Evolutionary conservation across 2,797 vertebrate genomes (phyloP), one percentile per base, ranked within the genome.

Genomic region (Myotis vivesi): DNA sequence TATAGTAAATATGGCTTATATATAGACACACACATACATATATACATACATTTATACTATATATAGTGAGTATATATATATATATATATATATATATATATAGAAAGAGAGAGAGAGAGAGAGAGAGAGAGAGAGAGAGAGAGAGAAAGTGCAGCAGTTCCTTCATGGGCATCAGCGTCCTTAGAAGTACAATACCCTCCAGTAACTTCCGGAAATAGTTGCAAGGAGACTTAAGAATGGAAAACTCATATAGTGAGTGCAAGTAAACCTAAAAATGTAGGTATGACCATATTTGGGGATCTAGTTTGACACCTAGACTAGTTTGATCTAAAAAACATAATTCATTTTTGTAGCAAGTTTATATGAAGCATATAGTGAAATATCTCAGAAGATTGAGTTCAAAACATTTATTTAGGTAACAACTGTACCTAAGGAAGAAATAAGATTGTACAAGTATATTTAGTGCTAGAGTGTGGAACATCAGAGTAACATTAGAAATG

Each of bases 361-460:
- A 66, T 71, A 8, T 75, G 30, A 93, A 68, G 3, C 19, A 71
- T 38, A 85, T 46, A 41, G 17, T 87, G 11, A 92, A 86, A 55
- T 44, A 51, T 22, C n/a, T 66, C 66, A 38, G 5, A 85, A 81
- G 13, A 62, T 0, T 86, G 10, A 83, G 4, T 79, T 83, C 17
- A 71, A 92, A 82, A 30, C 20, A 88, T 88, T 76, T 91, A 59
- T 22, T 68, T 87, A 84, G 46, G 36, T 25, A 95, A 87, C 30
- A 86, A 66, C 5, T 91, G n/a, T 8, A 49, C 3, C 23, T n/a
- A 84, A 10, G 59, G 64, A 91, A 30, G 25, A 88, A 93, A 72
- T 57, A 2, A 44, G 20, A 79, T 28, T 71, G 10, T 53, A 11
- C 8, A 89, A 81, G 9, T 71, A 3, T 49, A 71, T 53, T 38